Evolutionary conservation across 2,797 vertebrate genomes (phyloP), one percentile per base, ranked within the genome.

Genomic region (Australoheros facetus): DNA sequence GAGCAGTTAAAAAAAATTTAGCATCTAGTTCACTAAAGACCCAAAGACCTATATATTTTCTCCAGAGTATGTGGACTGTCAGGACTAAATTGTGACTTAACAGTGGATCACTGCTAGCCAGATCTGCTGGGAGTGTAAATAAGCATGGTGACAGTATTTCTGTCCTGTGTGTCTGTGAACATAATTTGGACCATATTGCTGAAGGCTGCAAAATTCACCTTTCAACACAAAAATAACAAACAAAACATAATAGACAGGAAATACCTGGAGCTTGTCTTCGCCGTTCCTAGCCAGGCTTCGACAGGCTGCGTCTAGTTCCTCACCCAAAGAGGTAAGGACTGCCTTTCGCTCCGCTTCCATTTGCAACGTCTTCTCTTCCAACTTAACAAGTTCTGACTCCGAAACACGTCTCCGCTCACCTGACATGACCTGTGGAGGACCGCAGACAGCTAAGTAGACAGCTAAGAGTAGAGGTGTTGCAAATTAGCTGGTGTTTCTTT

Each of bases 251-350:
- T 0, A 17, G 7, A 7, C n/a, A 2, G 4, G 30, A 66, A 42
- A 48, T 97, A 99, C 98, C 95, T 97, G 96, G 19, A 98, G 94
- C 92, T 97, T 98, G 78, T 97, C 96, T 80, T 95, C 78, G 0
- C 94, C 95, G 48, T 97, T 96, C 64, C 91, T 93, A 8, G 95
- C 96, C 85, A 99, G 93, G 60, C 95, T 86, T 82, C 95, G 92
- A 90, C 98, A 99, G 71, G 93, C 96, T 30, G 92, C 60, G 84
- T 98, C 97, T 69, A 99, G 95, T 90, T 98, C 97, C 48, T 92
- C 95, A 64, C 97, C 97, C 85, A 97, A 91, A 71, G 95, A 82
- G 6, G 93, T 88, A 19, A 99, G 95, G 56, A 98, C 93, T 4
- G 95, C 95, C 72, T 97, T 96, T 71, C 96, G 96, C 77, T 98